Percentiles rank a stretch among this genome's conserved stretches.
These are phyloP conservation scores for Malacoraja senta DNA, from an alignment of 2,797 vertebrate species.

Conservation along the genomic window DNA sequence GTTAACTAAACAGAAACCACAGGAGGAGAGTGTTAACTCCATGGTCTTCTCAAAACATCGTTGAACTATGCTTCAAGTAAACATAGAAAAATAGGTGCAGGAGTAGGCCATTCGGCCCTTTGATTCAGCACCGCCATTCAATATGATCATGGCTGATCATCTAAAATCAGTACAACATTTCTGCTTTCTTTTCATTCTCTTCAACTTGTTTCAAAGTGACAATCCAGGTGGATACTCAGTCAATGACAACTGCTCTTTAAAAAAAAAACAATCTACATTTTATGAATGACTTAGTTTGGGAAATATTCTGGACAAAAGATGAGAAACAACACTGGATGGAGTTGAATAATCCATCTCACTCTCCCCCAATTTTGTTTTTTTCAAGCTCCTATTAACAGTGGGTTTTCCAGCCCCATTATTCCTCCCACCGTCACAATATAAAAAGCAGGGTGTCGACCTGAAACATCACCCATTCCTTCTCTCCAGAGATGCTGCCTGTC, in stretches of 20 bases:
- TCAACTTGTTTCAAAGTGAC: neutral
- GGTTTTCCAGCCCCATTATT: neutral
- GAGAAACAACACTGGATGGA: neutral
- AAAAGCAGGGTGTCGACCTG: no score
- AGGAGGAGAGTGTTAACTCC: neutral
- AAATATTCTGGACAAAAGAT: neutral
- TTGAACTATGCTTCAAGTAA: no score
- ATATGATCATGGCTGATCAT: no score
- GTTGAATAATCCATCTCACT: neutral
- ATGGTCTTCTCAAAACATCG: neutral
- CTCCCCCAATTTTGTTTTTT: neutral
- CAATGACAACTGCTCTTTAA: neutral
- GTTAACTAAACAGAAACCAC: conserved; percentile 10
- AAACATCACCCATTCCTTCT: no score
- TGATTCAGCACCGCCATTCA: no score
- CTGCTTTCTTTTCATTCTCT: neutral
- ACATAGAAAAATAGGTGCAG: no score
- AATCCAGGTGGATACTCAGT: neutral
- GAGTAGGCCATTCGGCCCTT: no score
- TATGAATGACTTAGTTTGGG: neutral
- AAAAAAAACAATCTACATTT: no score
- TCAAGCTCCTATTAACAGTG: neutral
- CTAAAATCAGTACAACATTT: no score
- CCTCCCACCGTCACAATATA: neutral
- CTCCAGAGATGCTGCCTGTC: no score